Evolutionary conservation across 2,888 invertebrate species (phyloP).

Genomic region (Acanthoscelides obtectus): DNA sequence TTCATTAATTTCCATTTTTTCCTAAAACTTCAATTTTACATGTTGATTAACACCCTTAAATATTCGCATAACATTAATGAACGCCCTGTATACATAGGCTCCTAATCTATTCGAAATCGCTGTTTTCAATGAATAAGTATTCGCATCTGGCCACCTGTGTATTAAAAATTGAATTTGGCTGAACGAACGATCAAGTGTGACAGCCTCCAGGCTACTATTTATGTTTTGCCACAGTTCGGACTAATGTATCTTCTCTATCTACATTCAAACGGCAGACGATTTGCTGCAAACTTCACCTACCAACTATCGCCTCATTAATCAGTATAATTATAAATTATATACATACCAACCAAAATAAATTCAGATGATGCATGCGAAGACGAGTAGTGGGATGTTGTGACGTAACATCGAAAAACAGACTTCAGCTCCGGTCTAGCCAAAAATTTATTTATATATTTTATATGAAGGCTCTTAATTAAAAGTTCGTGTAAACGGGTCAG

Average conservation of each 20-base stretch:
- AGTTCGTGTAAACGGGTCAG: neutral
- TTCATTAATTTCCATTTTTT: too few species aligned
- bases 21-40: too few species aligned
- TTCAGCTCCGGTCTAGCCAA: neutral
- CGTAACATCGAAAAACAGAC: neutral
- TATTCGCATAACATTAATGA: too few species aligned
- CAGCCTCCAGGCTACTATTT: too few species aligned
- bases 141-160: too few species aligned
- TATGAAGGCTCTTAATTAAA: neutral
- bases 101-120: too few species aligned
- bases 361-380: neutral
- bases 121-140: too few species aligned
- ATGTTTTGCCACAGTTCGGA: too few species aligned
- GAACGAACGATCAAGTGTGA: too few species aligned
- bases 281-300: neutral
- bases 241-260: neutral
- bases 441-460: neutral
- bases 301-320: neutral
- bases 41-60: too few species aligned
- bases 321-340: neutral
- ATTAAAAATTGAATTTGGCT: too few species aligned
- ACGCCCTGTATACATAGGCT: too few species aligned
- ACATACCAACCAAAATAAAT: neutral
- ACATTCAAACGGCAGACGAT: neutral
- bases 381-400: neutral